Evolutionary conservation across 2,113 vertebrate genomes (phyloP).

Genomic region (Propithecus coquereli): DNA sequence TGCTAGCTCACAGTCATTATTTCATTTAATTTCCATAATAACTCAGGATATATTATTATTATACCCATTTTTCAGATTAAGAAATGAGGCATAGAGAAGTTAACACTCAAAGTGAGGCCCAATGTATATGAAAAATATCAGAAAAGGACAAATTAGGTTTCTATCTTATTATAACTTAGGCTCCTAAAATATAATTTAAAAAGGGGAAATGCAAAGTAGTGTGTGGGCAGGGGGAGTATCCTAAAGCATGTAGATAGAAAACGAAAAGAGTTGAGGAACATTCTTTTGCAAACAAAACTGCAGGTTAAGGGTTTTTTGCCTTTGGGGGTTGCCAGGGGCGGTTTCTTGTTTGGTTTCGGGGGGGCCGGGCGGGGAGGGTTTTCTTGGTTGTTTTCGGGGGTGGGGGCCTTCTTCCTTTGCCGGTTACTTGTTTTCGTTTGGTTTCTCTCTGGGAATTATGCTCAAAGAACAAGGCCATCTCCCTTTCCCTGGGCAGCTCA

Average conservation of each 20-base stretch:
- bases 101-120: not conserved
- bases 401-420: too few relatives aligned
- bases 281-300: not conserved
- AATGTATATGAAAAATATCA: not conserved
- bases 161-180: not conserved
- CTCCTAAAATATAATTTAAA: not conserved
- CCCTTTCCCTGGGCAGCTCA: not conserved
- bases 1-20: not conserved
- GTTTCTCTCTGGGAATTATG: not conserved
- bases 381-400: too few relatives aligned
- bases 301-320: not conserved
- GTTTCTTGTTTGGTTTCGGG: not conserved
- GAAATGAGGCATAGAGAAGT: not conserved
- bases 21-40: not conserved
- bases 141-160: not conserved
- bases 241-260: not conserved
- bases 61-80: not conserved
- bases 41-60: not conserved
- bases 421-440: too few relatives aligned
- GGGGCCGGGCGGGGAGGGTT: too few relatives aligned
- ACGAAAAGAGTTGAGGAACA: not conserved
- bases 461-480: not conserved
- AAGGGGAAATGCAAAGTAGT: not conserved
- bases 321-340: not conserved
- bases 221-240: not conserved